Evolutionary conservation across 2,888 invertebrate species (phyloP).

Genomic region (Hypomecis atomaria): DNA sequence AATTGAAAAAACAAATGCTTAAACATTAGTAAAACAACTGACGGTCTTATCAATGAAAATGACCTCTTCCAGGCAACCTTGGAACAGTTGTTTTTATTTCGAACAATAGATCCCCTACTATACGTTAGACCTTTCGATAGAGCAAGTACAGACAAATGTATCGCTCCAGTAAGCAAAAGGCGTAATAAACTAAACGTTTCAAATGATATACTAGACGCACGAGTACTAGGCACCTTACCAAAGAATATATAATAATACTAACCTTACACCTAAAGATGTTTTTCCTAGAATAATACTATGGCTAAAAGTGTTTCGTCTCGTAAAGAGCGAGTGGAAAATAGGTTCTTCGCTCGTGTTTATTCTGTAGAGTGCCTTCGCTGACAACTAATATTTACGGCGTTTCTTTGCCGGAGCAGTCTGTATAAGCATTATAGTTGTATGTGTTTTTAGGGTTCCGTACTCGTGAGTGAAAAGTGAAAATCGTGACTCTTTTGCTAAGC

Average conservation of each 20-base stretch:
- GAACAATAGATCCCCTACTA: too few species aligned
- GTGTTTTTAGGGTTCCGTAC: background rate
- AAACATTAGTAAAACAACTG: too few species aligned
- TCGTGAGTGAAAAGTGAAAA: background rate
- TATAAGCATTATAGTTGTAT: slow-evolving; percentile 22
- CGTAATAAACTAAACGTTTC: slow-evolving; percentile 1
- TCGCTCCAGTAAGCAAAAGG: background rate
- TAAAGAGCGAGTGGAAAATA: slow-evolving; percentile 22
- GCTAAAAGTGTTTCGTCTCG: slow-evolving; percentile 21
- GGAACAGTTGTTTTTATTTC: too few species aligned
- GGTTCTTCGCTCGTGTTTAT: slow-evolving; percentile 25
- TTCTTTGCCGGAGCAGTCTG: slow-evolving; percentile 15
- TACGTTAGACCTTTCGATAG: too few species aligned
- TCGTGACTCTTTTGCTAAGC: background rate
- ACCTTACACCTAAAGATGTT: slow-evolving; percentile 6
- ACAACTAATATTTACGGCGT: slow-evolving; percentile 30
- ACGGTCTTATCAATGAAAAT: too few species aligned
- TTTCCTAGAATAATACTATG: slow-evolving; percentile 11
- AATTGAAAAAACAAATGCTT: too few species aligned
- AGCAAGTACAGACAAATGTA: too few species aligned
- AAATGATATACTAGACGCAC: background rate
- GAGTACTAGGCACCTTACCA: background rate
- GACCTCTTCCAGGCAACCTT: too few species aligned
- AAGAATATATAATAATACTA: too few species aligned
- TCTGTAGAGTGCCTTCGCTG: slow-evolving; percentile 28